Base-by-base conservation (phyloP, 64 coral and sea anemone genomes). In the Exaiptasia diaphana region DNA sequence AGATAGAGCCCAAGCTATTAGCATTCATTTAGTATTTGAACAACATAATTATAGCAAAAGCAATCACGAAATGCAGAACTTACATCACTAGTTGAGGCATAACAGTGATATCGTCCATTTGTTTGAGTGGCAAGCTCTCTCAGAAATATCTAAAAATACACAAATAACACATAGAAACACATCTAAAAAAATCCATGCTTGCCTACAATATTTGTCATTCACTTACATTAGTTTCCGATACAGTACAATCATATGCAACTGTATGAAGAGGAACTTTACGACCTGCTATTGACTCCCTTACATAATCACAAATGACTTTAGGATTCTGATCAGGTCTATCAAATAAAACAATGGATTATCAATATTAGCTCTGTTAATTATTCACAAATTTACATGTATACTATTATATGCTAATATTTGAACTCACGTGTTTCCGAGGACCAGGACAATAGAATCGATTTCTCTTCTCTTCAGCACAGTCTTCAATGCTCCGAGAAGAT, bases 21-120 rank as follows among this genome's bases (percentile, higher is more conserved):
- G n/a, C n/a, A n/a, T n/a, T n/a, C n/a, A n/a, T n/a, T n/a, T n/a
- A n/a, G n/a, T n/a, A n/a, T n/a, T n/a, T n/a, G n/a, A n/a, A n/a
- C n/a, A n/a, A n/a, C n/a, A n/a, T n/a, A n/a, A n/a, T n/a, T n/a
- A n/a, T n/a, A n/a, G n/a, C n/a, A n/a, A n/a, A n/a, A n/a, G n/a
- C n/a, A n/a, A n/a, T n/a, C n/a, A n/a, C n/a, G n/a, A n/a, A n/a
- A n/a, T n/a, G n/a, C n/a, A n/a, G n/a, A n/a, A 76, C 95, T 67
- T 68, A 99, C 95, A 77, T 93, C 85, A 80, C 89, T 93, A 24
- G 95, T 93, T 34, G 95, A 93, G 38, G 78, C 90, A 88, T 81
- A 99, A 43, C 95, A 99, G 36, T 99, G 95, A 39, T 99, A 99
- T 55, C 95, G 63, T 2, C 95, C 95, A 26, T 88, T 88, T 5